Base-by-base conservation (phyloP, 37 sponge, comb jelly and placozoan genomes). In the Spongia lamella region DNA sequence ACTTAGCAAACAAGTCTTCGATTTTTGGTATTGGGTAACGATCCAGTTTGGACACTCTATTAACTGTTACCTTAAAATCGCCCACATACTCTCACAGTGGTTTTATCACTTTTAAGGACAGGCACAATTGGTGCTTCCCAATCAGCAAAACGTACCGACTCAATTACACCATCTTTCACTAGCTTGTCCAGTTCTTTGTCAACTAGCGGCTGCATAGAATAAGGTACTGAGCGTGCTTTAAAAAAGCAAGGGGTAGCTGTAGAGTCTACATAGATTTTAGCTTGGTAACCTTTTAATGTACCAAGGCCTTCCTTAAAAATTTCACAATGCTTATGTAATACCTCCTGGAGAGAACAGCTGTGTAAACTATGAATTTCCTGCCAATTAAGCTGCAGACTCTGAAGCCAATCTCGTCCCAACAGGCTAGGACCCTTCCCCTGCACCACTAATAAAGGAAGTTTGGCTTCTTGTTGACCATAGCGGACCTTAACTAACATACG, bases 81-180 rank as follows among this genome's bases (percentile, higher is more conserved):
- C 7, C 57, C 57, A 5, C 57, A 56, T 25, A 56, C 24, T 7
- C 6, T 21, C 21, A 56, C 25, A 25, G 57, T 26, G 24, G 21
- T 25, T 5, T 5, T 21, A 5, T 56, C 57, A 5, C 57, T 56
- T 25, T 56, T 56, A 21, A 56, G 57, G 1, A 56, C 57, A 26
- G 57, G 6, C 24, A 56, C 57, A 21, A 56, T 25, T 5, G 57
- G 57, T 56, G 57, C 57, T 56, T 21, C 57, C 57, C 57, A 56
- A 21, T 56, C 57, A 2, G 7, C 21, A 56, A 56, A 56, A 3
- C 25, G 57, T 21, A 56, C 7, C 24, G 57, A 25, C 25, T 56
- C 57, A 21, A 56, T 25, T 7, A 56, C 25, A 3, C 57, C 57
- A 26, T 56, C 57, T 25, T 1, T 5, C 25, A 25, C 25, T 25